Evolutionary conservation across 2,113 vertebrate genomes (phyloP), one percentile per base, ranked within the genome.

Genomic region (Psilopsiagon aymara): DNA sequence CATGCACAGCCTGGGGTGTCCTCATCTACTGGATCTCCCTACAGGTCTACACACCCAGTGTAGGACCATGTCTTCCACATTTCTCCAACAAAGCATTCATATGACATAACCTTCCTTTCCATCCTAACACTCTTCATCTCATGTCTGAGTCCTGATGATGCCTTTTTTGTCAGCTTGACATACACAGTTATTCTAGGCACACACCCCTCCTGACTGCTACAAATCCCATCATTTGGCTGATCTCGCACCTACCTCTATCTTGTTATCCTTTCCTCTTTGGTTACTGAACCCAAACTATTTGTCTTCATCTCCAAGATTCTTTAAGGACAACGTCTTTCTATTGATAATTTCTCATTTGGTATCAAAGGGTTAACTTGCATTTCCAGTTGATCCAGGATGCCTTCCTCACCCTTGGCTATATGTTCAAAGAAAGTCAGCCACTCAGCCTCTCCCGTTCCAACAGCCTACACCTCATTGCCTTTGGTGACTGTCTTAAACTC

Each of bases 111-210:
- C 33, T 68, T 67, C 29, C 29, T 35, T 51, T 81, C 43, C 64
- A 68, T 17, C 20, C 35, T 70, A 51, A 46, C 14, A 53, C 35
- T 47, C 35, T 37, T 49, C 8, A 28, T 6, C 63, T 46, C 53
- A 31, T 6, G 6, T 17, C 25, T 75, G 33, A 69, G 35, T 70
- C n/a, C 13, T 55, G 3, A 18, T 0, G 0, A 10, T 16, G 37
- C 17, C 12, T 60, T 66, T 60, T 59, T 20, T 17, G 39, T 39
- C 21, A 83, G 44, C 49, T 39, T 68, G 60, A 73, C 47, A 47
- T 52, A 67, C 21, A 55, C 49, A 43, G 7, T 31, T 47, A 20
- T 70, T 76, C 24, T 66, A 39, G 43, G 31, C 23, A 59, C 5
- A 5, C 6, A 78, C 6, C 33, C 57, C 35, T 78, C 37, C 66